Conservation (phyloP, 2,888 invertebrate species). For the Zygogramma bicolorata region DNA sequence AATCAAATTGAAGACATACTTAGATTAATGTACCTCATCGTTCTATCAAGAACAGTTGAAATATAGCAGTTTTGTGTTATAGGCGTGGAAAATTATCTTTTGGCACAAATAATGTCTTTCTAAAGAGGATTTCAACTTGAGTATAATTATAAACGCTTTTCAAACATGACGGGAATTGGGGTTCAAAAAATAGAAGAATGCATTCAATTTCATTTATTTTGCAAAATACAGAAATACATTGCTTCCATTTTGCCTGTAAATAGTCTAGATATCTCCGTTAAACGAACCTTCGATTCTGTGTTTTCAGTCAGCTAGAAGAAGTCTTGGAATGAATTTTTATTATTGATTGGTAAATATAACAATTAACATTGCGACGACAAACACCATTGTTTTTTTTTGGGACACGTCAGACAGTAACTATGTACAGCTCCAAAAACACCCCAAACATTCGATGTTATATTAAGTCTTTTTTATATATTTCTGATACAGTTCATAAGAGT, state of each 20-base stretch:
- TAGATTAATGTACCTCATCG: too few species aligned
- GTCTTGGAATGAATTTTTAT: too few species aligned
- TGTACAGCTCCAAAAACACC: neutral
- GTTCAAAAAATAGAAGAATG: neutral
- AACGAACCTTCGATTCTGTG: neutral
- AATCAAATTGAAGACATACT: too few species aligned
- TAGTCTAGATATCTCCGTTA: neutral
- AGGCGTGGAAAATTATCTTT: too few species aligned
- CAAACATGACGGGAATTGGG: neutral
- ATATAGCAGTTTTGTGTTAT: too few species aligned
- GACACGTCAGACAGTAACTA: neutral
- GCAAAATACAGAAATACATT: slow-evolving; percentile 2
- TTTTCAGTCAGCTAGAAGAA: neutral
- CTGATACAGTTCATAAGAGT: slow-evolving; percentile 2
- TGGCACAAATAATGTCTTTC: too few species aligned
- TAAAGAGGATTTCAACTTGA: too few species aligned
- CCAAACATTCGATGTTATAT: slow-evolving; percentile 27
- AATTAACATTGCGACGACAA: neutral
- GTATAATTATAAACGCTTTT: neutral
- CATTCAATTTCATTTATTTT: neutral
- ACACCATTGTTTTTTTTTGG: neutral
- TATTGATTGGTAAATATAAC: too few species aligned
- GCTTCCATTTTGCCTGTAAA: neutral
- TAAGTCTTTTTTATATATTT: slow-evolving; percentile 28
- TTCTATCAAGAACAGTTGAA: too few species aligned